Evolutionary conservation across 2,888 invertebrate species (phyloP), one percentile per base, ranked within the genome.

Genomic region (Limnephilus rhombicus): DNA sequence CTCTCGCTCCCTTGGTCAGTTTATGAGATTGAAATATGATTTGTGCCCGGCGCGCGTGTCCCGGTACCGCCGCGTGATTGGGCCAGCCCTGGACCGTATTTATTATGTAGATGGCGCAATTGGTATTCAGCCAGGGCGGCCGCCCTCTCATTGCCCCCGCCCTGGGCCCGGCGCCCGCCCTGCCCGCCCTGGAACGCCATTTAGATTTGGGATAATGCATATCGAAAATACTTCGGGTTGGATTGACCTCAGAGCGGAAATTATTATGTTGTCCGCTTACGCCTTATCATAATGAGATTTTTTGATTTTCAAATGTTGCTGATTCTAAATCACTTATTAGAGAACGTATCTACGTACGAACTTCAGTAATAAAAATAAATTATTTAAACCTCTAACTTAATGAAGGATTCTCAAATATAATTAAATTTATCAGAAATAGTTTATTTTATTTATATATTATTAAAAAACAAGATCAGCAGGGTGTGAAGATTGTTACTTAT

Each of bases 1-100:
- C 83, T 80, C 85, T 45, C 34, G 93, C 91, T 92, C 93, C 92
- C 93, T 91, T 93, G 93, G 93, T 93, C 93, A 93, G 93, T 93
- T 93, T 93, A 93, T 93, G 93, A 93, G 93, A 93, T 93, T 93
- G 93, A 93, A 93, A 93, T 93, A 93, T 93, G 93, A 93, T 93
- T 93, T 93, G 93, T 93, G 93, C 93, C 91, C 89, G 92, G 85
- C 85, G 93, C 93, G 93, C 93, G 93, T 93, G 93, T 91, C 93
- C 92, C 91, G 92, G 91, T 91, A 90, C 89, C 89, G 89, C 92
- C 92, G 93, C 93, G 93, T 92, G 93, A 93, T 93, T 93, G 93
- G 93, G 93, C 81, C 90, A 18, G 91, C 90, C 88, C 82, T 90
- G 90, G 88, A 92, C 90, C 90, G 92, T 93, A 92, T 93, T 93